Evolutionary conservation across 2,797 vertebrate genomes (phyloP), one percentile per base, ranked within the genome.

Genomic region (Orestias chungarensis): DNA sequence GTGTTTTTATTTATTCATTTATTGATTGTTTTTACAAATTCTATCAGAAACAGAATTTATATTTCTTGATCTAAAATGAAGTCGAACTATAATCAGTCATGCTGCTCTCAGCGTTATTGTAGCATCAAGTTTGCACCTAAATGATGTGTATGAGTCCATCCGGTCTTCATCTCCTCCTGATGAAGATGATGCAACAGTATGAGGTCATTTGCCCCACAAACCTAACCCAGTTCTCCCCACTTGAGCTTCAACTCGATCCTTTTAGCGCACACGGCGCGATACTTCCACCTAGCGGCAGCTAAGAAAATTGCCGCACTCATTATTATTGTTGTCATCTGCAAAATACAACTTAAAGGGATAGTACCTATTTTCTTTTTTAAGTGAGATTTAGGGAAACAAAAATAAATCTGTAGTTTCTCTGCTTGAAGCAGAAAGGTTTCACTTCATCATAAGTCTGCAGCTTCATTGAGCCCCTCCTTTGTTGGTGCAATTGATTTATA

Each of bases 131-230:
- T 3, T 23, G 35, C 3, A 0, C 17, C 42, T 35, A 23, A 66
- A 1, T 50, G 31, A n/a, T n/a, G n/a, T n/a, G n/a, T 50, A 54
- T 70, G 71, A 33, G 79, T 78, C 70, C 49, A 82, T 68, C 52
- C 18, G 54, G 6, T 75, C 83, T 88, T 90, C 81, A 70, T 89
- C 82, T 65, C 68, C 59, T 5, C 12, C 64, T 79, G 81, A 87
- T 74, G 85, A 91, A 82, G 87, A 89, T 68, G 89, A 90, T 87
- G 82, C 76, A 87, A 75, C 50, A 73, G 68, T 66, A 91, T 92
- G 92, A 92, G 89, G 88, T 92, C 89, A 92, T 91, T 91, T 88
- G 86, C 75, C 84, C 90, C 86, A 87, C 82, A 89, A 90, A 88
- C 84, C 70, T 86, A 90, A 90, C 84, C 85, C 82, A 87, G 64